Conservation (phyloP, 2,113 vertebrate species). For the rabbit (Oryctolagus cuniculus) region mOryCun1.1 NC_091437.1:18262501-18263000, state of each 20-base stretch:
- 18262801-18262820: background rate
- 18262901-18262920: slow-evolving; percentile 14
- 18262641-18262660: background rate
- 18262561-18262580: background rate
- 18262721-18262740: background rate
- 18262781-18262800: background rate
- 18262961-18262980: background rate
- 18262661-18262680: background rate
- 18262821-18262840: background rate
- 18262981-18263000: background rate
- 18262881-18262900: background rate
- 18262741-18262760: background rate
- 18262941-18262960: background rate
- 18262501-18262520: background rate
- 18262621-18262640: background rate
- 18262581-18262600: background rate
- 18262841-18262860: background rate
- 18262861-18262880: background rate
- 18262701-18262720: background rate
- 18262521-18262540: background rate
- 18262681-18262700: background rate
- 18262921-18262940: slow-evolving; percentile 10
- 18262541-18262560: background rate
- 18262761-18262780: background rate
- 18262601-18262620: background rate